phyloP scores from a whole-genome alignment of 1,140 invertebrate genomes.

The Leptinotarsa undecemlineata region DNA sequence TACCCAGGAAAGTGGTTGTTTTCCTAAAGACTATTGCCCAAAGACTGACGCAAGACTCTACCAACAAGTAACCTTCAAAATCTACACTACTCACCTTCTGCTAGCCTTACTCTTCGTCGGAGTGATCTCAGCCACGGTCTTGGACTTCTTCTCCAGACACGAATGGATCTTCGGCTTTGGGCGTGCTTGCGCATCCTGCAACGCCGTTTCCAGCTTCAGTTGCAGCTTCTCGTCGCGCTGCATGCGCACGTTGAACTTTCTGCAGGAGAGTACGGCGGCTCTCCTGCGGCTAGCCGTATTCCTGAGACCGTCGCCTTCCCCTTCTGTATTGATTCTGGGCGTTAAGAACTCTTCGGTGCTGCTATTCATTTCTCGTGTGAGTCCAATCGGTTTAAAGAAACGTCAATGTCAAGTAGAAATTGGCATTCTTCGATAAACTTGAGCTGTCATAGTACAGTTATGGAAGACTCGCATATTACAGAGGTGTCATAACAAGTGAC shows the following conservation, averaged over 20 bases:
- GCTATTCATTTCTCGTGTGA: neutral
- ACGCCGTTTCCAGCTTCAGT: slow-evolving; percentile 33
- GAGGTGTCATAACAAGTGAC: too few relatives aligned
- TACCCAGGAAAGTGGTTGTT: too few relatives aligned
- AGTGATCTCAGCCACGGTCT: slow-evolving; percentile 42
- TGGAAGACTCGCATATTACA: too few relatives aligned
- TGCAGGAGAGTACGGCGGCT: slow-evolving; percentile 35
- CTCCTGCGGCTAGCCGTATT: slow-evolving; percentile 29
- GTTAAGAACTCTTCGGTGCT: slow-evolving; percentile 13
- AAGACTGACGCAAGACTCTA: too few relatives aligned
- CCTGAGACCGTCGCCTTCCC: slow-evolving; percentile 38
- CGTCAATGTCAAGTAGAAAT: too few relatives aligned
- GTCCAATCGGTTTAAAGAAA: neutral
- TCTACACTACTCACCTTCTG: slow-evolving; percentile 14
- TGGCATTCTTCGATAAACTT: too few relatives aligned
- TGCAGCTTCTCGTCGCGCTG: slow-evolving; percentile 31
- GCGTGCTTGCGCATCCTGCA: slow-evolving; percentile 24
- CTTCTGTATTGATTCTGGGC: slow-evolving; percentile 29
- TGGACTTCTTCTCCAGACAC: slow-evolving; percentile 30
- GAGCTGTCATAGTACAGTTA: too few relatives aligned
- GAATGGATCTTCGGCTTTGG: slow-evolving; percentile 17
- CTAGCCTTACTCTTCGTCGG: slow-evolving; percentile 36
- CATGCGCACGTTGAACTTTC: slow-evolving; percentile 36
- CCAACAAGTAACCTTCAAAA: too few relatives aligned
- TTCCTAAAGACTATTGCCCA: too few relatives aligned